Base-by-base conservation (phyloP, 2,797 vertebrate species). In the Avahi laniger region DNA sequence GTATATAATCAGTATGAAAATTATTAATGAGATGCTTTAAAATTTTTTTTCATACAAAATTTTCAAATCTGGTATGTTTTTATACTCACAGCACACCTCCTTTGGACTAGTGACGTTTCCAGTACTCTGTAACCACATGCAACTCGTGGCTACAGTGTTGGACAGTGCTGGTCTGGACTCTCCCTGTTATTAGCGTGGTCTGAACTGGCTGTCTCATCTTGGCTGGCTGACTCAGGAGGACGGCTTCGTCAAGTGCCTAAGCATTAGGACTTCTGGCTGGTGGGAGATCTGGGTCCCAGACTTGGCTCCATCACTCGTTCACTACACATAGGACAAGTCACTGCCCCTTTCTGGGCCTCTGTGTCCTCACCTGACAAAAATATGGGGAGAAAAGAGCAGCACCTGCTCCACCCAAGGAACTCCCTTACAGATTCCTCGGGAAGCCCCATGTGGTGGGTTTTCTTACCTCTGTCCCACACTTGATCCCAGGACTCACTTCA, bases 1-100 rank as follows among this genome's bases (percentile, higher is more conserved):
- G 48, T n/a, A 72, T 80, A 33, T n/a, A 61, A 69, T 95, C 80
- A 85, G 22, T 46, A 89, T 72, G 17, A 91, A 92, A 85, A 76
- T 93, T 24, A 81, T 91, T 57, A 72, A 72, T 11, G 33, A 93
- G 50, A 18, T 86, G 26, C 12, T 48, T 35, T 28, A 67, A 72
- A 26, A 4, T 35, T 52, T 73, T 81, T 50, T 50, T 61, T 41
- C 57, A 33, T 41, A 80, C 28, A 78, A 50, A 61, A 81, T 63
- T 59, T 88, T 82, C 46, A 52, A 87, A 84, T 76, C 28, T 18
- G 61, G 13, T 38, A 12, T 54, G 28, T 54, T 86, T 82, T 85
- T 81, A 50, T n/a, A 38, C 24, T 67, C 65, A 41, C 1, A 78
- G 48, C 13, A 50, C 4, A 41, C 24, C 61, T 38, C 70, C 24